These are phyloP conservation scores for Xenotilapia leptura DNA, from an alignment of 2,113 vertebrate genomes.

Conservation along the genomic window DNA sequence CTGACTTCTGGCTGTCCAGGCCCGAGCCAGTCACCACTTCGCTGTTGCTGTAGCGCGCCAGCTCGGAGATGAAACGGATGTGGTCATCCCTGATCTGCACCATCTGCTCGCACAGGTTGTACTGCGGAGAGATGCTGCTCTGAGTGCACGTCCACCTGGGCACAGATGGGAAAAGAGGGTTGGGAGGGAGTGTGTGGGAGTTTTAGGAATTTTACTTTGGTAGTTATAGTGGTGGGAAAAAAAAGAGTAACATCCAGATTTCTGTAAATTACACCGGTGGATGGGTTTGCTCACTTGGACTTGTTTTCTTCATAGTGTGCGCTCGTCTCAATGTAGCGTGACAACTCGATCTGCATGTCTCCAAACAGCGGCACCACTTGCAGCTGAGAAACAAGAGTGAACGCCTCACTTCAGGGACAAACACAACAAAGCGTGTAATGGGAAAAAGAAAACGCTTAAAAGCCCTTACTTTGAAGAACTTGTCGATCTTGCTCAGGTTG, in stretches of 20 bases:
- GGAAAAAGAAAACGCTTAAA: neutral
- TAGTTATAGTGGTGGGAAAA: neutral
- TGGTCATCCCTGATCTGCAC: constrained; percentile 98
- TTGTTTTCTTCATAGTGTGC: constrained; percentile 99
- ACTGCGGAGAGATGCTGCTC: constrained; percentile 98
- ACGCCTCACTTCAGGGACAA: neutral
- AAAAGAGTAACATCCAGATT: neutral
- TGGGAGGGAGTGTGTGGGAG: neutral
- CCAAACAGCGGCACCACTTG: constrained; percentile 98
- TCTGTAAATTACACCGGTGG: neutral
- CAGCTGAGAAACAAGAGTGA: constrained; percentile 77
- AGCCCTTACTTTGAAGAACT: constrained; percentile 90
- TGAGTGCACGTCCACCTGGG: constrained; percentile 97
- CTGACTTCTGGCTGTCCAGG: constrained; percentile 97
- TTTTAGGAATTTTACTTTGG: neutral
- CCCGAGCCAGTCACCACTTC: constrained; percentile 98
- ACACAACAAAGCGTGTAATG: neutral
- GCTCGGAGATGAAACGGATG: constrained; percentile 98
- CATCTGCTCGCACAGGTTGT: constrained; percentile 99
- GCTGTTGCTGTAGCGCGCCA: constrained; percentile 98
- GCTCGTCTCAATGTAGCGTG: constrained; percentile 99
- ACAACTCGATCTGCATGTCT: constrained; percentile 99
- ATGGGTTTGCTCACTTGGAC: constrained; percentile 85
- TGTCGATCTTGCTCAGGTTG: constrained; percentile 99
- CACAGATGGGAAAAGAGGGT: neutral